Conservation (phyloP, 1,140 invertebrate species). For the Orchesella cincta region DNA sequence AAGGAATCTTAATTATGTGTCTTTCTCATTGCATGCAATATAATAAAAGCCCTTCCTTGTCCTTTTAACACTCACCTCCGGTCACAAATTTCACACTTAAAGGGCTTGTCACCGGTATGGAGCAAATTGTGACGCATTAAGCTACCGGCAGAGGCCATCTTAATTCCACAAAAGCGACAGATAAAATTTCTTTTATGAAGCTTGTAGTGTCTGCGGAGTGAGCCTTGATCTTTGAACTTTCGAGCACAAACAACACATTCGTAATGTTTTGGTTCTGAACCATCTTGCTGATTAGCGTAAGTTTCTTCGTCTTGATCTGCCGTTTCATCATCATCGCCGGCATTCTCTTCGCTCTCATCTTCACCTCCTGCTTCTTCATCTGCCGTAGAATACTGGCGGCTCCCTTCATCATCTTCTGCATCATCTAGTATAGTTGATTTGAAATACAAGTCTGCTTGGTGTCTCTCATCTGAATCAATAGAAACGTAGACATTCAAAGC, state of each 20-base stretch:
- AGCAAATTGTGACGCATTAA: slow-evolving; percentile 20
- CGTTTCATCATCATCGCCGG: not conserved
- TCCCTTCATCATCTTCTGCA: not conserved
- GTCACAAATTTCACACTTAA: not conserved
- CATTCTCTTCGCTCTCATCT: slow-evolving; percentile 1
- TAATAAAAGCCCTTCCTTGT: too few species aligned
- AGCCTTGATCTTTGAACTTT: not conserved
- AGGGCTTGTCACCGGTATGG: slow-evolving; percentile 15
- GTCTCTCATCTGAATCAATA: slow-evolving; percentile 19
- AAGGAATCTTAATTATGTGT: too few species aligned
- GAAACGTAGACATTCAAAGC: slow-evolving; percentile 16
- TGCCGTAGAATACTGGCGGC: too few species aligned
- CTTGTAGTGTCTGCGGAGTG: slow-evolving; percentile 8
- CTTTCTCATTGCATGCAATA: too few species aligned
- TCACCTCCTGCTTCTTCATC: not conserved
- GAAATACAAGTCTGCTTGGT: too few species aligned
- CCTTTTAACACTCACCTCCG: too few species aligned
- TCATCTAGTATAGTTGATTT: not conserved
- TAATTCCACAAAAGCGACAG: slow-evolving; percentile 22
- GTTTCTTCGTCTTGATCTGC: not conserved
- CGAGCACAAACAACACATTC: slow-evolving; percentile 3
- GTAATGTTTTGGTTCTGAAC: not conserved
- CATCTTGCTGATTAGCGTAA: not conserved
- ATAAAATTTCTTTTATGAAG: slow-evolving; percentile 4
- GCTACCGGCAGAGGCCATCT: not conserved